phyloP scores from a whole-genome alignment of 2,113 vertebrate species.

The Tiliqua scincoides region DNA sequence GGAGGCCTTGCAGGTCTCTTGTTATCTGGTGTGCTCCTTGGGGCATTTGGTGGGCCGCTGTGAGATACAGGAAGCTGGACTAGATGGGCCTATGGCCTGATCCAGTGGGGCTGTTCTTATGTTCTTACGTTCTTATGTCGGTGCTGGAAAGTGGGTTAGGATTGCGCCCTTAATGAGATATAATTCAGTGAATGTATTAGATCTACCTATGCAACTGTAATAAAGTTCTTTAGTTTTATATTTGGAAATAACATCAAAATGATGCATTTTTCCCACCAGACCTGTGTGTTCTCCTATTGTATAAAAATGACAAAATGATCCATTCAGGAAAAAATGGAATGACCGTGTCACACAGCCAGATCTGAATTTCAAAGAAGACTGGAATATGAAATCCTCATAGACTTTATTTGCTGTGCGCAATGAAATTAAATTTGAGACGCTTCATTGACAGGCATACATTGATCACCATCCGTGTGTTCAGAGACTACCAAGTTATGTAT shows the following conservation, averaged over 20 bases:
- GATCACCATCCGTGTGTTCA: constrained; percentile 6
- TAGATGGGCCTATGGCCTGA: too few relatives aligned
- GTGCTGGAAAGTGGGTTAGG: too few relatives aligned
- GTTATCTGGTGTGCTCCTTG: too few relatives aligned
- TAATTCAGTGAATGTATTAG: too few relatives aligned
- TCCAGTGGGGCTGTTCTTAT: too few relatives aligned
- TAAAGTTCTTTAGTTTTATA: neutral
- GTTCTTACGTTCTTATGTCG: too few relatives aligned
- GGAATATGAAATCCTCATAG: constrained; percentile 9
- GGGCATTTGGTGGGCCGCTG: too few relatives aligned
- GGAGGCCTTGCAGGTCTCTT: too few relatives aligned
- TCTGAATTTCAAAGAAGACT: constrained; percentile 5
- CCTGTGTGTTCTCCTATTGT: neutral
- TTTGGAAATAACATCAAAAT: constrained; percentile 5
- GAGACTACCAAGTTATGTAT: neutral
- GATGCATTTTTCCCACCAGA: neutral
- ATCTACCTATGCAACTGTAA: neutral
- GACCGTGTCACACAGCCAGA: neutral
- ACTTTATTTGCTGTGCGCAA: constrained; percentile 26
- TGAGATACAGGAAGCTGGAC: too few relatives aligned
- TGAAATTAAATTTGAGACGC: constrained; percentile 32
- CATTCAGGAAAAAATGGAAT: constrained; percentile 15
- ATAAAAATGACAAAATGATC: neutral
- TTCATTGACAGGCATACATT: neutral
- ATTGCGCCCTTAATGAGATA: too few relatives aligned